phyloP scores from a whole-genome alignment of 2,113 vertebrate species.

The Pungitius pungitius region DNA sequence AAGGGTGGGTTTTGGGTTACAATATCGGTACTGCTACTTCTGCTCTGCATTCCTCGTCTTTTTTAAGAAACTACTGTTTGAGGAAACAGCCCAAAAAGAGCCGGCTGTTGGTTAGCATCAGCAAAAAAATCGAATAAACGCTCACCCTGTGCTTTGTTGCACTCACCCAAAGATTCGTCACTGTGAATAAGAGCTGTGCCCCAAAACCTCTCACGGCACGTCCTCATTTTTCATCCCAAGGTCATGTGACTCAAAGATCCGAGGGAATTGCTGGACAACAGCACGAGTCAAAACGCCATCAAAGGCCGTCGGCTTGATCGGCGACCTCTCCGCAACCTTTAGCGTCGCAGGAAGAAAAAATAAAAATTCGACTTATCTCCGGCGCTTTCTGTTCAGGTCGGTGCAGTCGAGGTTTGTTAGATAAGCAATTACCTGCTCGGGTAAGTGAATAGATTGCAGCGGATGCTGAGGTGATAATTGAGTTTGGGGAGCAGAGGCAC shows the following conservation, averaged over 20 bases:
- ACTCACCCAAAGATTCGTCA: constrained; percentile 50
- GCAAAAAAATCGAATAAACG: constrained; percentile 53
- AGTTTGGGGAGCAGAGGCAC: constrained; percentile 48
- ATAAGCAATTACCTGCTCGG: constrained; percentile 54
- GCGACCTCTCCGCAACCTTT: constrained; percentile 58
- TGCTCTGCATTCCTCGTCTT: constrained; percentile 20
- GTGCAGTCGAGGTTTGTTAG: constrained; percentile 56
- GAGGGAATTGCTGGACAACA: constrained; percentile 52
- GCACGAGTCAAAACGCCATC: constrained; percentile 58
- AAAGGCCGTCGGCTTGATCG: constrained; percentile 61
- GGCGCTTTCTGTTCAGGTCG: constrained; percentile 54
- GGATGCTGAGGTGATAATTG: constrained; percentile 71
- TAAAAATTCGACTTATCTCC: no score
- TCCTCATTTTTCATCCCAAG: constrained; percentile 62
- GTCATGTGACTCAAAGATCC: constrained; percentile 61
- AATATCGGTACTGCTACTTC: not conserved
- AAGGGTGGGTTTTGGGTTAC: not conserved
- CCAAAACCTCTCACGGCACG: constrained; percentile 32
- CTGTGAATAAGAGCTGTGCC: constrained; percentile 49
- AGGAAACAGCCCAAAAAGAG: constrained; percentile 32
- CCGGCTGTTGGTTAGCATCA: constrained; percentile 45
- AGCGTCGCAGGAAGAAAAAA: constrained; percentile 2
- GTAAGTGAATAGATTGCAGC: constrained; percentile 57
- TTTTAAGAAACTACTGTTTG: constrained; percentile 17
- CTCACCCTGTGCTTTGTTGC: constrained; percentile 47